phyloP scores from a whole-genome alignment of 2,113 vertebrate genomes.

The Lagenorhynchus albirostris region DNA sequence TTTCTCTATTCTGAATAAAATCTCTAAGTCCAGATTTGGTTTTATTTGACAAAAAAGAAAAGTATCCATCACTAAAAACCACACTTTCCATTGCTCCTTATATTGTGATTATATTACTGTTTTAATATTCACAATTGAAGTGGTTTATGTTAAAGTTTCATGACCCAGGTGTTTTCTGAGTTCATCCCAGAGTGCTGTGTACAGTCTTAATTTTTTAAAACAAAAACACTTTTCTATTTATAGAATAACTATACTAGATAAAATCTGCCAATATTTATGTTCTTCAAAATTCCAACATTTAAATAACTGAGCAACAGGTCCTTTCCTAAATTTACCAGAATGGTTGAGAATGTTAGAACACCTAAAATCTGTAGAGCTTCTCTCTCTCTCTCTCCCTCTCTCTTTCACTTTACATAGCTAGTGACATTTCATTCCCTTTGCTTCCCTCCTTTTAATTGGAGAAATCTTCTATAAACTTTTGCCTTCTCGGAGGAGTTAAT shows the following conservation, averaged over 20 bases:
- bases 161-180: neutral
- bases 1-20: neutral
- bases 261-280: neutral
- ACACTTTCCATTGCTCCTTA: neutral
- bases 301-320: neutral
- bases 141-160: constrained; percentile 4
- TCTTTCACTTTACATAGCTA: neutral
- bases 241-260: neutral
- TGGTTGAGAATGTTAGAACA: neutral
- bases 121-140: neutral
- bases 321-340: neutral
- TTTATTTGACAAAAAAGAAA: neutral
- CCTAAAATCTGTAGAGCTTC: neutral
- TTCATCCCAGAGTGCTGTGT: neutral
- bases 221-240: neutral
- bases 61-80: neutral
- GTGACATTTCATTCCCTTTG: neutral
- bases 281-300: neutral
- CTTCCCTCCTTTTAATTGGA: neutral
- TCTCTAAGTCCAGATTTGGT: neutral
- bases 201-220: neutral
- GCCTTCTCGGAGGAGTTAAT: neutral
- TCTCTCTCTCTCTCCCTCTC: neutral
- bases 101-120: neutral
- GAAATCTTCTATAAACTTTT: neutral